phyloP scores from a whole-genome alignment of 2,113 vertebrate genomes.

The Leptodactylus fuscus region DNA sequence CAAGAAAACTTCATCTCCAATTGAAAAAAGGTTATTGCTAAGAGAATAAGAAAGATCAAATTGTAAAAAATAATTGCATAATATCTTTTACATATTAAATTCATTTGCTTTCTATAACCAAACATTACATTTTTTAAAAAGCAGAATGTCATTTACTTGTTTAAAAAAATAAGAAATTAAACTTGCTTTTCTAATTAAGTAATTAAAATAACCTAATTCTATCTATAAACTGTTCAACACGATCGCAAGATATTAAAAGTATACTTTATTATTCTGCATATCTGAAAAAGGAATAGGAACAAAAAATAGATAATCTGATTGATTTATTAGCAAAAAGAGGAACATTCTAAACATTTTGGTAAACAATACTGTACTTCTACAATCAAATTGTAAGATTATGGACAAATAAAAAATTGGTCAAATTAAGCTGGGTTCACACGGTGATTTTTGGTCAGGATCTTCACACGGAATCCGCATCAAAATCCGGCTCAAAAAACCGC shows the following conservation, averaged over 20 bases:
- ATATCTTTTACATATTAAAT: neutral
- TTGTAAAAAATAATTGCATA: neutral
- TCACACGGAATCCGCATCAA: no score
- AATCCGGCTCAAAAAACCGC: no score
- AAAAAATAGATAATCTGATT: neutral
- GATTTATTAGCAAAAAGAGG: neutral
- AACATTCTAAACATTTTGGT: no score
- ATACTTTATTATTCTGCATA: neutral
- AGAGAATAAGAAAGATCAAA: constrained; percentile 14
- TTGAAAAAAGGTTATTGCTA: neutral
- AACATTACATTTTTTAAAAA: neutral
- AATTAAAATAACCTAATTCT: neutral
- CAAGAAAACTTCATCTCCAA: neutral
- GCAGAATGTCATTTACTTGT: neutral
- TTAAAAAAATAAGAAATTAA: neutral
- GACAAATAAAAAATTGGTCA: no score
- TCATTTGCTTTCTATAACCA: neutral
- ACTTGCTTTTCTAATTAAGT: neutral
- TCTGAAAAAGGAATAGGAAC: no score
- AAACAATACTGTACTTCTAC: no score
- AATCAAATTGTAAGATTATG: no score
- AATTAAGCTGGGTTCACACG: no score
- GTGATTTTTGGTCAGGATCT: no score
- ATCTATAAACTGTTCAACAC: no score
- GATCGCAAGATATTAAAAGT: neutral